Percentiles rank a stretch among this genome's conserved stretches.
Conservation (phyloP, 2,113 vertebrate genomes). For the Dipodomys ordii region DNA sequence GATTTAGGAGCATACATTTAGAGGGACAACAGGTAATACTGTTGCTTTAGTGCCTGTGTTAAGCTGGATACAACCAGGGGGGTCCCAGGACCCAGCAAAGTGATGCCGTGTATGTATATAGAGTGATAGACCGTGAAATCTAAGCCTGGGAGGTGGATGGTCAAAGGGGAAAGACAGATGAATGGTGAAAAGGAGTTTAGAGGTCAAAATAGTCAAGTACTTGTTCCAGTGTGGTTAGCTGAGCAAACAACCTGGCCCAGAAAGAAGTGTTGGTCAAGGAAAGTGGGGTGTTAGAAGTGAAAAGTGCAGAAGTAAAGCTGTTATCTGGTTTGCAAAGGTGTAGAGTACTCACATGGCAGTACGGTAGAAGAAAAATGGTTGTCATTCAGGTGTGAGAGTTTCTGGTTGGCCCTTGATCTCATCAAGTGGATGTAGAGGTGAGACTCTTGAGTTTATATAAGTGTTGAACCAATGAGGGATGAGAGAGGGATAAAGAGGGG, state of each 20-base stretch:
- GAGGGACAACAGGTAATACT: neutral
- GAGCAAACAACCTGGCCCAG: neutral
- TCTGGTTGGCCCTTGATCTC: neutral
- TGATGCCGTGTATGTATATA: neutral
- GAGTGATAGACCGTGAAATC: neutral
- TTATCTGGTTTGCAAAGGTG: neutral
- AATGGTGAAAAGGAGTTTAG: neutral
- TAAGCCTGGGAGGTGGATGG: no score
- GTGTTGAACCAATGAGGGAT: neutral
- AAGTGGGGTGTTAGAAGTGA: neutral
- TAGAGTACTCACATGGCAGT: neutral
- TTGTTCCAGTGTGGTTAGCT: neutral
- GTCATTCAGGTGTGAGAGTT: neutral
- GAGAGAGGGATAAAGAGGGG: neutral
- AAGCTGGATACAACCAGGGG: neutral
- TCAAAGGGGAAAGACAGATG: neutral
- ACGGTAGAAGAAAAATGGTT: neutral
- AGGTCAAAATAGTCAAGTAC: neutral
- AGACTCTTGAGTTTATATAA: neutral
- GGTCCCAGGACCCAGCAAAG: conserved; percentile 30
- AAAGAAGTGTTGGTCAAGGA: neutral
- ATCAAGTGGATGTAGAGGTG: neutral
- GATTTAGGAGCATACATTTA: neutral
- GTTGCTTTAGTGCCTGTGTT: neutral
- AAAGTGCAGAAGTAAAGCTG: neutral